Conservation (phyloP, 1,140 invertebrate species). For the Stenopsyche tienmushanensis region DNA sequence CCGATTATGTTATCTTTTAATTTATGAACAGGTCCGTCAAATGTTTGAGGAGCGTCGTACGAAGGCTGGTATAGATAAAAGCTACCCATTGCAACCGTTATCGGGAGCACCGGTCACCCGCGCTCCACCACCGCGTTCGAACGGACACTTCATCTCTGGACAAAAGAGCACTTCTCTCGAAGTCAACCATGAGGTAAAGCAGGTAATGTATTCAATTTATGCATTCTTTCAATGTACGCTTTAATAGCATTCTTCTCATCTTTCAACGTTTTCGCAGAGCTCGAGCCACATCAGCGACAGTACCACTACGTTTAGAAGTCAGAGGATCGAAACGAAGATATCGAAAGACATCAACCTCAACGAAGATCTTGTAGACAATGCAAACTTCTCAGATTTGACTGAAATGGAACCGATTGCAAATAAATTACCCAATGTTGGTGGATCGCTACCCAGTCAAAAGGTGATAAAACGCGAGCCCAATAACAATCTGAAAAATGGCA, state of each 20-base stretch:
- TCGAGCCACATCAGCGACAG: not conserved
- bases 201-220: constrained; percentile 11
- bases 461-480: constrained; percentile 23
- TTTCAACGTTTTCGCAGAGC: too few relatives aligned
- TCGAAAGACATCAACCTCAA: constrained; percentile 34
- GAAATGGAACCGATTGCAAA: constrained; percentile 33
- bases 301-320: constrained; percentile 1
- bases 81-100: constrained; percentile 75
- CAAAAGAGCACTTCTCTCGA: constrained; percentile 3
- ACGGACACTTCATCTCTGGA: not conserved
- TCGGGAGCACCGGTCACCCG: constrained; percentile 50
- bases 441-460: constrained; percentile 44
- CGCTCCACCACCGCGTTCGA: constrained; percentile 33
- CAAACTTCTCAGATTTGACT: not conserved
- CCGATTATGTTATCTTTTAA: too few relatives aligned
- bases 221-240: not conserved
- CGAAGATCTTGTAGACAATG: constrained; percentile 26
- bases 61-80: constrained; percentile 75
- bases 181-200: constrained; percentile 32
- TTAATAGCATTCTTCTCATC: not conserved
- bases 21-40: constrained; percentile 64
- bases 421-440: constrained; percentile 48
- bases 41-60: constrained; percentile 77
- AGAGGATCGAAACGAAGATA: constrained; percentile 5
- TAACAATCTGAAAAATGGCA: constrained; percentile 28